Evolutionary conservation across 2,888 invertebrate species (phyloP), one percentile per base, ranked within the genome.

Genomic region (Belgica antarctica): DNA sequence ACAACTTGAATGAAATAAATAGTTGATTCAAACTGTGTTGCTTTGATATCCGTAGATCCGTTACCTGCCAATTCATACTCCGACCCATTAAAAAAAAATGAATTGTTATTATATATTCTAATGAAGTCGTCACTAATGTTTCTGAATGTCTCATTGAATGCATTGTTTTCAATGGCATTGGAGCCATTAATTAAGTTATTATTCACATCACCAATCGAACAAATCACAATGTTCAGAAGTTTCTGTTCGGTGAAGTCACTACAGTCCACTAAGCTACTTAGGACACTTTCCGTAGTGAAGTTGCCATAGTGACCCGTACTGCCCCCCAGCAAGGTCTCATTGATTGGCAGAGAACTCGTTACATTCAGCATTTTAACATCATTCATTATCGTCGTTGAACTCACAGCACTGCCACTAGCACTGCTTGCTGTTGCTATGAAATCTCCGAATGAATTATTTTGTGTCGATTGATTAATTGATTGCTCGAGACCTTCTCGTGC

Each of bases 1-100:
- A 86, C 85, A 84, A 89, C 87, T 79, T 87, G 84, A 77, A 88
- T 85, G 78, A 87, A 82, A 73, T 84, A 83, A 74, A 78, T 75
- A 2, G 78, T 73, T 52, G 73, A 71, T 41, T 76, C 76, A 17
- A 73, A 36, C 22, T 73, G 25, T 59, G 59, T 61, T 27, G 68
- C 17, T 17, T 41, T 70, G 70, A 17, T 31, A 70, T 31, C 59
- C 36, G 57, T 57, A 24, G 17, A 34, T 34, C 34, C 34, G 41
- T 68, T 68, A 68, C 68, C 68, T 68, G 68, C 31, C 57, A 68
- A 27, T n/a, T n/a, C n/a, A n/a, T n/a, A n/a, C 70, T 70, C 70
- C 31, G 47, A 57, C 7, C 19, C 62, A 36, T 62, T 62, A 25
- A 22, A 52, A 41, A 25, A 46, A 36, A 24, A 47, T n/a, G 68